phyloP scores from a whole-genome alignment of 2,888 invertebrate genomes.

The Keiferia lycopersicella region DNA sequence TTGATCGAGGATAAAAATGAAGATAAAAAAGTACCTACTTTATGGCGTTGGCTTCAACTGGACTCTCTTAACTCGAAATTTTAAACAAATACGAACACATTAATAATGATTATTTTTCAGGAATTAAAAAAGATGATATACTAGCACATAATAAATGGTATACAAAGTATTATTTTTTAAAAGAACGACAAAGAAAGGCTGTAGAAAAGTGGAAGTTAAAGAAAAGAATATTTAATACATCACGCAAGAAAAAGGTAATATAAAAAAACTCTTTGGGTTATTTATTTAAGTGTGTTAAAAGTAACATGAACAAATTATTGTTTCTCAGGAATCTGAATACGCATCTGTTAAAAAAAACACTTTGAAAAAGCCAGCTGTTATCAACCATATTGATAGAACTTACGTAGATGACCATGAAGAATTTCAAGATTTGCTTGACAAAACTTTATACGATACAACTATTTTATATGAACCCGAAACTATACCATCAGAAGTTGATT shows the following conservation, averaged over 20 bases:
- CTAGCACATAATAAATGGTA: constrained; percentile 63
- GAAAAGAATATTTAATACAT: constrained; percentile 46
- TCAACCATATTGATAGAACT: too few relatives aligned
- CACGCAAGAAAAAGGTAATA: constrained; percentile 28
- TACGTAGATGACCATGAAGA: background rate
- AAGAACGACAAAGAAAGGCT: constrained; percentile 59
- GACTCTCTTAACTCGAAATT: too few relatives aligned
- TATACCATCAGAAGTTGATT: background rate
- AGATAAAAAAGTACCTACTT: too few relatives aligned
- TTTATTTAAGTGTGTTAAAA: background rate
- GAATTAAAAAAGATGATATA: constrained; percentile 47
- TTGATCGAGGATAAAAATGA: too few relatives aligned
- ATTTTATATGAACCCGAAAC: background rate
- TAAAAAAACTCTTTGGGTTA: background rate
- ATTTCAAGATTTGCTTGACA: background rate
- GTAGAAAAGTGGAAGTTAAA: constrained; percentile 64
- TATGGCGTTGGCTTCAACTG: too few relatives aligned
- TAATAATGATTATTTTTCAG: constrained; percentile 38
- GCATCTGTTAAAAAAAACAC: background rate
- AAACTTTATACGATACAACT: background rate
- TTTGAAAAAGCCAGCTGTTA: too few relatives aligned
- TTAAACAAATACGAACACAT: too few relatives aligned
- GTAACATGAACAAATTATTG: too few relatives aligned
- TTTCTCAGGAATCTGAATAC: too few relatives aligned
- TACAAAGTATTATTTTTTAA: constrained; percentile 55